Evolutionary conservation across 2,888 invertebrate genomes (phyloP).

Genomic region (Pseudococcus viburni): DNA sequence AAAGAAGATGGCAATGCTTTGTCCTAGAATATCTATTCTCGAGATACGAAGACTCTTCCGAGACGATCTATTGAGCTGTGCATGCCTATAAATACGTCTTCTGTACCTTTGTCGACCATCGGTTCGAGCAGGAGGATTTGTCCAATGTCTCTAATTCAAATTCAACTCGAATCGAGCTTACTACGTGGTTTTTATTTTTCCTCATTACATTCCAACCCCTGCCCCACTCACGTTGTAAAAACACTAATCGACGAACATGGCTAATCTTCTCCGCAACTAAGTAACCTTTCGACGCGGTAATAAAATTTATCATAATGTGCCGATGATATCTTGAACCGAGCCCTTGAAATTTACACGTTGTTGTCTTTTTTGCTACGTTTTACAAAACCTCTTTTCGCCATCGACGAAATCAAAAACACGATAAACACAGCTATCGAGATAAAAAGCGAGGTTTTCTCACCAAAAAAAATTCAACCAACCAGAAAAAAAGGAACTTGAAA

Average conservation of each 20-base stretch:
- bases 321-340: not conserved
- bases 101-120: not conserved
- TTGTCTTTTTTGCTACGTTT: not conserved
- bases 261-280: slow-evolving; percentile 12
- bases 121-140: not conserved
- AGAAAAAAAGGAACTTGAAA: not conserved
- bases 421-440: slow-evolving; percentile 3
- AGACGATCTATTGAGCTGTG: not conserved
- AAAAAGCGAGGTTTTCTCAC: not conserved
- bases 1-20: slow-evolving; percentile 35
- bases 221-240: too few species aligned
- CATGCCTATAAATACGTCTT: too few species aligned
- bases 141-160: not conserved
- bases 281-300: slow-evolving; percentile 12
- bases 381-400: not conserved
- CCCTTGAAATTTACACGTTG: slow-evolving; percentile 8
- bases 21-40: slow-evolving; percentile 26
- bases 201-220: not conserved
- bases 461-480: not conserved
- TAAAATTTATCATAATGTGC: not conserved
- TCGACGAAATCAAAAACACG: slow-evolving; percentile 27
- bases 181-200: not conserved
- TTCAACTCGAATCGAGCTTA: slow-evolving; percentile 5
- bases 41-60: not conserved
- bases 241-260: not conserved